Evolutionary conservation across 2,888 invertebrate genomes (phyloP).

Genomic region (Acronicta alni): DNA sequence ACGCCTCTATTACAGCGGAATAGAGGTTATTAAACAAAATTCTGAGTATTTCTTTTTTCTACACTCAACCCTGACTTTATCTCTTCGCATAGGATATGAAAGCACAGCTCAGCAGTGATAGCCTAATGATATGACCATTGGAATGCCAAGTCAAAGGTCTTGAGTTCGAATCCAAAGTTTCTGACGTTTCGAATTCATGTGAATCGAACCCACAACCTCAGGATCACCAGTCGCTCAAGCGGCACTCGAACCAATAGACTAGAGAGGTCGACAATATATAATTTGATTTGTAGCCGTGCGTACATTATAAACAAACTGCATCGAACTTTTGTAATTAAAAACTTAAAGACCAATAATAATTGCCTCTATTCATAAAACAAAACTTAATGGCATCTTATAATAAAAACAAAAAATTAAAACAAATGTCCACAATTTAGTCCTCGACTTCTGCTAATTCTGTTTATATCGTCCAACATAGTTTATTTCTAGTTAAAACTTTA

Average conservation of each 20-base stretch:
- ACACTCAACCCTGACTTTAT: not conserved
- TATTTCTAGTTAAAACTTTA: slow-evolving; percentile 19
- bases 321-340: not conserved
- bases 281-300: too few relatives aligned
- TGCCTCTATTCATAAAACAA: slow-evolving; percentile 1
- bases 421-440: not conserved
- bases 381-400: not conserved
- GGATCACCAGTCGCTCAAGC: too few relatives aligned
- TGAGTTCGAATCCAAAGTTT: too few relatives aligned
- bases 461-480: not conserved
- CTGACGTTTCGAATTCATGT: too few relatives aligned
- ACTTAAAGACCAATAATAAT: not conserved
- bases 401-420: not conserved
- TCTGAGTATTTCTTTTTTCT: not conserved
- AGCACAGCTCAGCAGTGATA: too few relatives aligned
- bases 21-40: not conserved
- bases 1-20: slow-evolving; percentile 17
- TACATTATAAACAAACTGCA: not conserved
- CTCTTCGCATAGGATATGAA: not conserved
- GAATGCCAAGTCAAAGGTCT: too few relatives aligned
- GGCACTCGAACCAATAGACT: too few relatives aligned
- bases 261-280: too few relatives aligned
- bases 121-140: too few relatives aligned
- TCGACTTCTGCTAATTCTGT: not conserved
- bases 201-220: too few relatives aligned